phyloP scores from a whole-genome alignment of 2,888 invertebrate genomes.

The Alcis repandata region DNA sequence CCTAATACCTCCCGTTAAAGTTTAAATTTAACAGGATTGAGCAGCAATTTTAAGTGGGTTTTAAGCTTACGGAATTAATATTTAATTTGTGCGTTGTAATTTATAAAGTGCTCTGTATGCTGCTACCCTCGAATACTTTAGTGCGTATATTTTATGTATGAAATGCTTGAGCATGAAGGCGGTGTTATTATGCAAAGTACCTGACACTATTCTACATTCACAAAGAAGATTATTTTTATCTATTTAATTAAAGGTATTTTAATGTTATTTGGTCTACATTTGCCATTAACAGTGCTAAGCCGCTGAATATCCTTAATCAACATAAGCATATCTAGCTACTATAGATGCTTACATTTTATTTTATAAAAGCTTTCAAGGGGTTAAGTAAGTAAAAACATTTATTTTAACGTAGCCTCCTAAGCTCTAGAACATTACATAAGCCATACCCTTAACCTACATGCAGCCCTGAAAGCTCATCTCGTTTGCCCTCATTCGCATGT shows the following conservation, averaged over 20 bases:
- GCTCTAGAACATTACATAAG: neutral
- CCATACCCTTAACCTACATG: slow-evolving; percentile 8
- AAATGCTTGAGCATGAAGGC: neutral
- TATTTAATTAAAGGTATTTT: neutral
- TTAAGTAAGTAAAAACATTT: neutral
- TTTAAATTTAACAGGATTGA: slow-evolving; percentile 15
- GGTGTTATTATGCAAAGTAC: slow-evolving; percentile 1
- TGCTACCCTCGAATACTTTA: neutral
- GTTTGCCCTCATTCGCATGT: slow-evolving; percentile 2
- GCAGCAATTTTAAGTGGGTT: slow-evolving; percentile 6
- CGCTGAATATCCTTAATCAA: no score
- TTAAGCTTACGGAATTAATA: slow-evolving; percentile 39
- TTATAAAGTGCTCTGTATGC: slow-evolving; percentile 37
- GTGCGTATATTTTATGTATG: slow-evolving; percentile 13
- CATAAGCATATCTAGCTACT: no score
- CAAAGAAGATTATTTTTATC: neutral
- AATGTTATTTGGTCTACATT: no score
- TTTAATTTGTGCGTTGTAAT: slow-evolving; percentile 44
- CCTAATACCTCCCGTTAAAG: slow-evolving; percentile 8
- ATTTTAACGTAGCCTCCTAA: neutral
- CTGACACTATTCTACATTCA: neutral
- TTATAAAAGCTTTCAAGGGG: neutral
- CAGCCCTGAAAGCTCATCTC: slow-evolving; percentile 1
- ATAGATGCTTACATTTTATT: neutral
- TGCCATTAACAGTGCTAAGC: no score